A percentile compares a stretch with the other conserved stretches of the same genome.
Evolutionary conservation across 2,888 invertebrate species (phyloP).

Genomic region (Stomorhina lunata): DNA sequence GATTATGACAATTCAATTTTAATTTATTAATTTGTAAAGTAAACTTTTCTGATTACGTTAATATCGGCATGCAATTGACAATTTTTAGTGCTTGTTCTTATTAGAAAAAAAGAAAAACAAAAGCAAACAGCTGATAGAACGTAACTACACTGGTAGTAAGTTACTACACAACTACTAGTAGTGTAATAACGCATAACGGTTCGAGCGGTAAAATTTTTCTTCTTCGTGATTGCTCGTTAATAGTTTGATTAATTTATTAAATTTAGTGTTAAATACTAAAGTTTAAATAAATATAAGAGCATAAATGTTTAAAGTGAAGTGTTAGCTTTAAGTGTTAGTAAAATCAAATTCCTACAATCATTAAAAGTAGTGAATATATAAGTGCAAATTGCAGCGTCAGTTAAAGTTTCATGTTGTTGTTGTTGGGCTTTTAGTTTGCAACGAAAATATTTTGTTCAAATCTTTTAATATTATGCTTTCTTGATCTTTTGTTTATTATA

Average conservation of each 20-base stretch:
- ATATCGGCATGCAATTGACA: not conserved
- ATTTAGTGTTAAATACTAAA: not conserved
- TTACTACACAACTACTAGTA: not conserved
- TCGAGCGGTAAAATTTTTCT: not conserved
- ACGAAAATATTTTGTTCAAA: no score
- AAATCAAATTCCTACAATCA: not conserved
- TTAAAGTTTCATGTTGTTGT: not conserved
- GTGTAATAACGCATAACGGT: constrained; percentile 9
- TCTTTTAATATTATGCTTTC: no score
- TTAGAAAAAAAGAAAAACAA: constrained; percentile 1
- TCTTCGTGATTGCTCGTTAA: not conserved
- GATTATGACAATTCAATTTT: not conserved
- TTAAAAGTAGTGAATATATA: not conserved
- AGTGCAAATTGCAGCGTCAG: not conserved
- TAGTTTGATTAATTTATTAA: not conserved
- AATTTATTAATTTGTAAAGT: constrained; percentile 17
- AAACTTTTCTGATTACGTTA: constrained; percentile 42
- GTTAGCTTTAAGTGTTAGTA: not conserved
- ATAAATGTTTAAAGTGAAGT: not conserved
- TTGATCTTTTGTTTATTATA: not conserved
- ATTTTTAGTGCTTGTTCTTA: not conserved
- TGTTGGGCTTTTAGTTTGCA: no score
- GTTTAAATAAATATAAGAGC: not conserved
- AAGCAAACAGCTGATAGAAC: constrained; percentile 40
- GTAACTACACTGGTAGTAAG: not conserved